Evolutionary conservation across 2,888 invertebrate genomes (phyloP).

Genomic region (Anorthoa munda): DNA sequence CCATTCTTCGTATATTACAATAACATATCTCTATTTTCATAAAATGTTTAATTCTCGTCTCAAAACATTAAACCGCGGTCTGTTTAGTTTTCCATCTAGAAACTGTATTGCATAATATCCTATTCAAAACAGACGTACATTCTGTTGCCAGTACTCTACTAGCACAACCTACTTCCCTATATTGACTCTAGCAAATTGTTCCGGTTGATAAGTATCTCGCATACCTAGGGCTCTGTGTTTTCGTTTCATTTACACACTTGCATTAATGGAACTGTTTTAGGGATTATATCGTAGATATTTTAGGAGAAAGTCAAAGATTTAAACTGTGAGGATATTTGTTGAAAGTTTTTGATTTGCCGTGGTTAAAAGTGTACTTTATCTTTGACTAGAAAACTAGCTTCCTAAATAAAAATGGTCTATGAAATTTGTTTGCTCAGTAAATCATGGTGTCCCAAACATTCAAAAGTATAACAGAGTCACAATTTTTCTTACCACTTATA

Average conservation of each 20-base stretch:
- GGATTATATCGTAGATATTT: background rate
- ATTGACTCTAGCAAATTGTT: conserved; percentile 30
- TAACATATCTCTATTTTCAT: background rate
- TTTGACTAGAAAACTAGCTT: background rate
- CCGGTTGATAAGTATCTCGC: background rate
- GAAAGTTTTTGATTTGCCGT: background rate
- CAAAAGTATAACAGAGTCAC: no score
- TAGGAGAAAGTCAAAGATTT: background rate
- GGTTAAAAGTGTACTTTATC: background rate
- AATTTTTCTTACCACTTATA: no score
- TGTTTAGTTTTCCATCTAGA: conserved; percentile 6
- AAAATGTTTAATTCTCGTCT: conserved; percentile 16
- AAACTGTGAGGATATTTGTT: background rate
- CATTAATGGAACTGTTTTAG: conserved; percentile 19
- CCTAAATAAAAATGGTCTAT: no score
- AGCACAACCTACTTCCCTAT: background rate
- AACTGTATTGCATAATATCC: conserved; percentile 18
- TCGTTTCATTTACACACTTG: conserved; percentile 30
- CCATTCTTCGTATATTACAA: background rate
- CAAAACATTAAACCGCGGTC: background rate
- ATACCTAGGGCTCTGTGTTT: conserved; percentile 5
- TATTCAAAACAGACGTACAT: conserved; percentile 27
- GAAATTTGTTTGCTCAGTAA: background rate
- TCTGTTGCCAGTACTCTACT: background rate
- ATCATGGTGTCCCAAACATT: background rate